Base-by-base conservation (phyloP, 2,888 invertebrate species). In the Hypena proboscidalis region DNA sequence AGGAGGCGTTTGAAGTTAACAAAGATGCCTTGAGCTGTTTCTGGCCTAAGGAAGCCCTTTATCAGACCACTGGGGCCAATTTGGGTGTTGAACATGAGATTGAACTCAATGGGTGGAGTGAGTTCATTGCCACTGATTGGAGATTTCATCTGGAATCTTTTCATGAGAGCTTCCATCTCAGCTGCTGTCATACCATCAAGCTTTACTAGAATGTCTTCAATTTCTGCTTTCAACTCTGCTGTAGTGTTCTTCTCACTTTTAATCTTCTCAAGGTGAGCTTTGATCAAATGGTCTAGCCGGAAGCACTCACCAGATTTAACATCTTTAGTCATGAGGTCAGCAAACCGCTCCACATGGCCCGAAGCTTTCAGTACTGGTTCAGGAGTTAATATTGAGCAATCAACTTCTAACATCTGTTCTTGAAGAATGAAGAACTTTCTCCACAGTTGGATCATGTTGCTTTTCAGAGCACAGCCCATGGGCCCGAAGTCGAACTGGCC, bases 11-110 rank as follows among this genome's bases (percentile, higher is more conserved):
- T 99, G 82, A 99, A 99, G 86, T 99, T 99, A 0, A 99, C 99
- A 89, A 99, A 99, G 63, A 99, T 99, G 14, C 99, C 99, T 84
- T 99, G 99, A 0, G 99, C 99, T 7, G 99, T 99, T 92, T 99
- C 99, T 11, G 99, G 99, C 46, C 99, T 94, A 11, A 99, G 92
- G 78, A 96, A 99, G 90, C 97, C 98, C 90, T 98, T 98, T 1
- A 98, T 93, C 40, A 97, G 89, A 0, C 99, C 99, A 47, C 99
- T 96, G 1, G 99, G 99, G 10, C 99, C 99, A 74, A 99, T 99
- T 80, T 97, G 97, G 0, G 99, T 99, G 40, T 95, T 96, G 88
- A 99, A 99, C 99, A 99, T 99, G 13, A 99, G 93, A 86, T 99
- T 99, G 80, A 99, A 99, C 74, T 99, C 98, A 60, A 99, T 95